Conservation (phyloP, 2,888 invertebrate species). For the Zonitis immaculata region DNA sequence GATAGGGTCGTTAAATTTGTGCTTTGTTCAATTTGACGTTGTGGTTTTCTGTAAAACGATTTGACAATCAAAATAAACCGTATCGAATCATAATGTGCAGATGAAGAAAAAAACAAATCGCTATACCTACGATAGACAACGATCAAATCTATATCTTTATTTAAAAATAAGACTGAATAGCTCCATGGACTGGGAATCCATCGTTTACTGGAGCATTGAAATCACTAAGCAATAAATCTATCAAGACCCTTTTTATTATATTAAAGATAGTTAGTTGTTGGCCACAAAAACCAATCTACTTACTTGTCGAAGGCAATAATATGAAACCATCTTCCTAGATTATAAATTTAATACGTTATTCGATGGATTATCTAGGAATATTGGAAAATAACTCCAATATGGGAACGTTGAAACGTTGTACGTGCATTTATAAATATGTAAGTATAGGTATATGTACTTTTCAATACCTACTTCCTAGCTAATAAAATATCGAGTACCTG, state of each 20-base stretch:
- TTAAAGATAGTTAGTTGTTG: background rate
- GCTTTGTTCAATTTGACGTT: background rate
- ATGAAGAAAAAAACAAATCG: no score
- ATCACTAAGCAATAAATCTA: constrained; percentile 1
- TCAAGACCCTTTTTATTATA: background rate
- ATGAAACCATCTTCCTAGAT: background rate
- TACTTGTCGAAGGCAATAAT: background rate
- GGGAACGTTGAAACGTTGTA: background rate
- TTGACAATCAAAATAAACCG: no score
- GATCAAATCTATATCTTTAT: no score
- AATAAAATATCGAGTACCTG: background rate
- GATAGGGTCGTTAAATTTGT: constrained; percentile 10
- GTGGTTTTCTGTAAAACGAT: no score
- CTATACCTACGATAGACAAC: no score
- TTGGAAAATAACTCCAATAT: background rate
- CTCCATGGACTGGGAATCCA: background rate
- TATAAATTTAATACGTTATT: background rate
- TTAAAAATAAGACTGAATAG: no score
- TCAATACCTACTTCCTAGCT: background rate
- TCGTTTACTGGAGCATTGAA: background rate
- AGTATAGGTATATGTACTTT: background rate
- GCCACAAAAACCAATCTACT: constrained; percentile 1
- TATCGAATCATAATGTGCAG: no score
- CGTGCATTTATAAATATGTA: background rate
- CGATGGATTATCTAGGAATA: background rate